Percentiles rank a stretch among this genome's conserved stretches.
Conservation (phyloP, 2,797 vertebrate species). For the Sarcoramphus papa region DNA sequence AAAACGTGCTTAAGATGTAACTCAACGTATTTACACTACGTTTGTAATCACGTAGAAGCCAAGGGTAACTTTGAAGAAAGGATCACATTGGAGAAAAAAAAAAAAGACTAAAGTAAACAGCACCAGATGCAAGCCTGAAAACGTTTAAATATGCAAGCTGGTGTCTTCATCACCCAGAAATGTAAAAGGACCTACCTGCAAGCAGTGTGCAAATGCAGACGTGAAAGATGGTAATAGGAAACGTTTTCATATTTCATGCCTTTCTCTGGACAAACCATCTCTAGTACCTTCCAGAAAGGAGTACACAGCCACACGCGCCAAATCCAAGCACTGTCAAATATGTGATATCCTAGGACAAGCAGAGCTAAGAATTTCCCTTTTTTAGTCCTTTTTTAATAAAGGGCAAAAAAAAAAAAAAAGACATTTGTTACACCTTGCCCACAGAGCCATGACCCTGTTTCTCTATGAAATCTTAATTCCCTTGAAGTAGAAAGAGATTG, state of each 20-base stretch:
- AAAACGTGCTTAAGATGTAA: neutral
- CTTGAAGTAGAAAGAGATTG: neutral
- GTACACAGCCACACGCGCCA: neutral
- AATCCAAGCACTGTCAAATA: neutral
- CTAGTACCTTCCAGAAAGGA: neutral
- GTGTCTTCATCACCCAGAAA: neutral
- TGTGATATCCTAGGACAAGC: neutral
- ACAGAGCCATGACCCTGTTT: neutral
- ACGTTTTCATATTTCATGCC: rapidly evolving
- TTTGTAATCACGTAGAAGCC: neutral
- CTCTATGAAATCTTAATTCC: neutral
- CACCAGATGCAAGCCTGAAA: neutral
- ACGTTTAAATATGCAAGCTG: neutral
- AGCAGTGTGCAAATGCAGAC: neutral
- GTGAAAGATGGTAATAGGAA: neutral
- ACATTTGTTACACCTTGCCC: neutral
- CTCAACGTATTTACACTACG: neutral
- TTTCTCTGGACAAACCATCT: neutral
- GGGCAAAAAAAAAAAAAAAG: too few relatives aligned
- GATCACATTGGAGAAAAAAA: neutral
- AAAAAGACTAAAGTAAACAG: neutral
- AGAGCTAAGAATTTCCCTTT: neutral
- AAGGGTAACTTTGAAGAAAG: neutral
- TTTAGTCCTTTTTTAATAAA: neutral
- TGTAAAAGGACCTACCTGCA: neutral